These are phyloP conservation scores for Pygoscelis adeliae DNA, from an alignment of 2,113 vertebrate species.

Conservation along the genomic window DNA sequence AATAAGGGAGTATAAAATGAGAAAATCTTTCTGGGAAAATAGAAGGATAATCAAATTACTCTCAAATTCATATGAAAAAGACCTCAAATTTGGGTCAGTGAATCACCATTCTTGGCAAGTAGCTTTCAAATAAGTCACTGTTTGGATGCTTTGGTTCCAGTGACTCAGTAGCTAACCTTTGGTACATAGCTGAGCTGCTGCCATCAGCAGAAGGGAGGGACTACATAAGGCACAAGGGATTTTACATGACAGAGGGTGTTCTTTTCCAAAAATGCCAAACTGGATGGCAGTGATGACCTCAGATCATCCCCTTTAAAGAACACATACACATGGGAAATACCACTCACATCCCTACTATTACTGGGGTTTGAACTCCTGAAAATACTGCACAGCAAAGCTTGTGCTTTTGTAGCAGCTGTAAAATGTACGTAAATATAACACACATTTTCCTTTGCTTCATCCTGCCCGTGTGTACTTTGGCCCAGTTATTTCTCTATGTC, in stretches of 20 bases:
- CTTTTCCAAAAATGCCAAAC: background rate
- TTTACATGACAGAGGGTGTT: background rate
- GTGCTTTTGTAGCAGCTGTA: background rate
- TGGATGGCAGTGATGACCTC: background rate
- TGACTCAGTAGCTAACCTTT: background rate
- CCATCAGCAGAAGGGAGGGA: background rate
- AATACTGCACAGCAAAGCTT: background rate
- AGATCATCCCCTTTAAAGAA: background rate
- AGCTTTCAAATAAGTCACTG: background rate
- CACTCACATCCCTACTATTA: background rate
- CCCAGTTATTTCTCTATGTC: background rate
- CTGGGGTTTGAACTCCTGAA: background rate
- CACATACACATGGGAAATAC: background rate
- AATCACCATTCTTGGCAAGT: background rate
- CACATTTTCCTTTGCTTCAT: background rate
- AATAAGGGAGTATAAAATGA: background rate
- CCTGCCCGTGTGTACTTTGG: background rate
- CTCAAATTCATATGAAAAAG: background rate
- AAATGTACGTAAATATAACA: background rate
- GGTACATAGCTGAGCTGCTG: background rate
- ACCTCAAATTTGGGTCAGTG: background rate
- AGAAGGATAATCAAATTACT: background rate
- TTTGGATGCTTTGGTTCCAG: background rate
- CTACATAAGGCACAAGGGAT: background rate
- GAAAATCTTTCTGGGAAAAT: background rate